These are phyloP conservation scores for Quadriops clusia DNA, from an alignment of 2,888 invertebrate species.

Conservation along the genomic window DNA sequence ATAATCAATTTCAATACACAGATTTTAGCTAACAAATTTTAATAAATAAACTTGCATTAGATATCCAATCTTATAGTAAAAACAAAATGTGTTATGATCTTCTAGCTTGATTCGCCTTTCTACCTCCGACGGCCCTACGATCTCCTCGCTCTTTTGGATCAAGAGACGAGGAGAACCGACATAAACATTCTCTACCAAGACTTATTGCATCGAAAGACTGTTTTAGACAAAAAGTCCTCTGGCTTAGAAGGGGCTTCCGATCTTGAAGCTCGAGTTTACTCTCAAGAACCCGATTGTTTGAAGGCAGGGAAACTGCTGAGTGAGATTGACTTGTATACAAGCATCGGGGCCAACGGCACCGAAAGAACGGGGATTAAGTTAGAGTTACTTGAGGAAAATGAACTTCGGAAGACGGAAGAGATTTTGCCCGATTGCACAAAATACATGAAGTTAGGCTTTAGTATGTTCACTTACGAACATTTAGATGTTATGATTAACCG, in stretches of 20 bases:
- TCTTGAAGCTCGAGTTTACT: slow-evolving; percentile 46
- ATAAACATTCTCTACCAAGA: slow-evolving; percentile 51
- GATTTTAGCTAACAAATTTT: slow-evolving; percentile 2
- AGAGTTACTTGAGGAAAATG: slow-evolving; percentile 16
- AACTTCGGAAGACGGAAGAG: slow-evolving; percentile 21
- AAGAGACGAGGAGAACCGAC: slow-evolving; percentile 55
- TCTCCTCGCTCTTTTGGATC: slow-evolving; percentile 61
- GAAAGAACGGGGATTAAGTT: slow-evolving; percentile 39
- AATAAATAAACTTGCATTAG: slow-evolving; percentile 3
- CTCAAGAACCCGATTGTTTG: slow-evolving; percentile 52
- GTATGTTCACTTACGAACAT: slow-evolving; percentile 54
- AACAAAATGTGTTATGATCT: slow-evolving; percentile 14
- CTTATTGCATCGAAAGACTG: slow-evolving; percentile 47
- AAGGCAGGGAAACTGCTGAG: slow-evolving; percentile 52
- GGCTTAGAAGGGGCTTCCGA: slow-evolving; percentile 48
- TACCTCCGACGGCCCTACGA: slow-evolving; percentile 61
- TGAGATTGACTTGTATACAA: slow-evolving; percentile 54
- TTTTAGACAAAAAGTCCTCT: slow-evolving; percentile 49
- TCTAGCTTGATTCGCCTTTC: slow-evolving; percentile 61
- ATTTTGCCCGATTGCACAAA: slow-evolving; percentile 28
- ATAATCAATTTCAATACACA: no score
- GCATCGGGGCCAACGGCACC: slow-evolving; percentile 46
- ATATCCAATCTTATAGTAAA: slow-evolving; percentile 3
- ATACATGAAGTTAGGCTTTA: slow-evolving; percentile 46
- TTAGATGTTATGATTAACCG: slow-evolving; percentile 44